Percentiles rank a stretch among this genome's conserved stretches.
These are phyloP conservation scores for Syrrhaptes paradoxus DNA, from an alignment of 2,113 vertebrate genomes.

Conservation along the genomic window DNA sequence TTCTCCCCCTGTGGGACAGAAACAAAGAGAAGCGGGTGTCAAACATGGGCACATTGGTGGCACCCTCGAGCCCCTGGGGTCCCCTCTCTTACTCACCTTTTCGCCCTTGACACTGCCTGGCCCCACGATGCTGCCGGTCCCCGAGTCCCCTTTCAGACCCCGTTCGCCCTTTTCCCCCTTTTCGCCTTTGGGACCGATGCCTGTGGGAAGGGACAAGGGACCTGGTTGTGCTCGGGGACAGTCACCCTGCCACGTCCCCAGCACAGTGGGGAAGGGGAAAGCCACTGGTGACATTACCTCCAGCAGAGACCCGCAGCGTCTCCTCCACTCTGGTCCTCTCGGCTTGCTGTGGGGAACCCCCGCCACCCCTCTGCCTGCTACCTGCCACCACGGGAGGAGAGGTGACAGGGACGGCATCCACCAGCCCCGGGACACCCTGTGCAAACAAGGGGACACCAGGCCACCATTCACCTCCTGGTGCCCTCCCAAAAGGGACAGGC, in stretches of 20 bases:
- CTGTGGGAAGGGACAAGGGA: background rate
- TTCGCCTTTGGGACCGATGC: conserved; percentile 65
- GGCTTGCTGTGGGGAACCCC: background rate
- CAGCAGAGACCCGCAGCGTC: rapidly evolving
- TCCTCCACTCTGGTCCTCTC: conserved; percentile 12
- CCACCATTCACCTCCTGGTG: rapidly evolving
- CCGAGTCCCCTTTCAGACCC: conserved; percentile 82
- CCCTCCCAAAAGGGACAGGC: background rate
- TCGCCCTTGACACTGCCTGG: conserved; percentile 65
- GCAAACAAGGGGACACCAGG: rapidly evolving
- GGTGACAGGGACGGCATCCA: conserved; percentile 64
- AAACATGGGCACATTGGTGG: rapidly evolving
- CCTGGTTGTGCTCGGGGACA: rapidly evolving
- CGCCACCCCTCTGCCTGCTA: rapidly evolving
- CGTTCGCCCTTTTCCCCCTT: conserved; percentile 78
- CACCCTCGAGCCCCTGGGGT: rapidly evolving
- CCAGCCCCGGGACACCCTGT: conserved; percentile 50
- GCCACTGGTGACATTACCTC: conserved; percentile 41
- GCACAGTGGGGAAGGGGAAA: background rate
- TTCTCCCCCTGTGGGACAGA: conserved; percentile 79
- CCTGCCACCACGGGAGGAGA: conserved; percentile 44
- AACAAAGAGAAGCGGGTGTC: background rate
- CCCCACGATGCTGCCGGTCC: conserved; percentile 23
- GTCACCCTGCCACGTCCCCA: background rate
- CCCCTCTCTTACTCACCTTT: conserved; percentile 73